phyloP scores from a whole-genome alignment of 2,888 invertebrate genomes.

The Volucella zonaria region DNA sequence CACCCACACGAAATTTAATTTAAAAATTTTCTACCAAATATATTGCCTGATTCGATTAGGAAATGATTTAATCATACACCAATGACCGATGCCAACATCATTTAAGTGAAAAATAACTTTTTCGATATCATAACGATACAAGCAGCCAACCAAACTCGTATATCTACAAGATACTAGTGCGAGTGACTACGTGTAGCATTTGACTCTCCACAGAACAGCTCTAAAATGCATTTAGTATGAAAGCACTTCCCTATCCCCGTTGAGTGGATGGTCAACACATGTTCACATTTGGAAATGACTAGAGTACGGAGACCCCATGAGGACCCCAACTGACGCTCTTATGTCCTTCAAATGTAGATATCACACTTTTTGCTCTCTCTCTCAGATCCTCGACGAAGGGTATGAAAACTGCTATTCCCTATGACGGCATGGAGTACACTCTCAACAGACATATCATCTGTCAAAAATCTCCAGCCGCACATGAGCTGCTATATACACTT shows the following conservation, averaged over 20 bases:
- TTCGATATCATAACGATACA: constrained; percentile 31
- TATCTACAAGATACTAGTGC: background rate
- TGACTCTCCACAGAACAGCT: constrained; percentile 2
- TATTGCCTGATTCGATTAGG: constrained; percentile 57
- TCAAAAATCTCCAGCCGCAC: constrained; percentile 48
- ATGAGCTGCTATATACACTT: constrained; percentile 9
- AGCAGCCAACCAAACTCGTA: background rate
- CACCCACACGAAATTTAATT: constrained; percentile 52
- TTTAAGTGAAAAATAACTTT: constrained; percentile 22
- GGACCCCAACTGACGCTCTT: constrained; percentile 67
- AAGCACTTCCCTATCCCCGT: constrained; percentile 44
- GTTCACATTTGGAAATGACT: constrained; percentile 50
- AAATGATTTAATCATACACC: constrained; percentile 56
- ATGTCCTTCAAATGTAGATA: constrained; percentile 58
- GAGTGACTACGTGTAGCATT: too few species aligned
- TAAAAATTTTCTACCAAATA: constrained; percentile 38
- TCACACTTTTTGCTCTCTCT: constrained; percentile 63
- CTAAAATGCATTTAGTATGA: constrained; percentile 61
- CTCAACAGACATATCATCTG: constrained; percentile 65
- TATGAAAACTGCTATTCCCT: constrained; percentile 66
- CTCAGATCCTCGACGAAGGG: constrained; percentile 59
- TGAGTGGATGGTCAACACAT: constrained; percentile 72
- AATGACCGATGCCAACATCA: background rate
- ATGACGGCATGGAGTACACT: constrained; percentile 52
- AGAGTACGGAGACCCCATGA: constrained; percentile 52